Evolutionary conservation across 2,797 vertebrate species (phyloP), one percentile per base, ranked within the genome.

Genomic region (Nyctalus aviator): DNA sequence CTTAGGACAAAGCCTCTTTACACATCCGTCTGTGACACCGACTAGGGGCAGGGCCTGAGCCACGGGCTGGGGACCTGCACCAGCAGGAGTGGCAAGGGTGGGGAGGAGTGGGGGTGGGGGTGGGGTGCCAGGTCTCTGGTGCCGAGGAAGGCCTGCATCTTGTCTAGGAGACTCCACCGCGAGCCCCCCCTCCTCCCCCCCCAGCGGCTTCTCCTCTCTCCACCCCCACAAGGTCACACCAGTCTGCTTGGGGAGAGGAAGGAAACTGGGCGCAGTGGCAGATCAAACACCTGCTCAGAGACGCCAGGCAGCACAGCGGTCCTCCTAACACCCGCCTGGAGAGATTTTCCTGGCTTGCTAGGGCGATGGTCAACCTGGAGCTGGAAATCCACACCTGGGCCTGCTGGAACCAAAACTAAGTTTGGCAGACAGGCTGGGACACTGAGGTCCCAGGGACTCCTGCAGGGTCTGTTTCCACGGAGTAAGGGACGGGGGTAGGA

Each of bases 1-100:
- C 57, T 94, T 44, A 84, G 77, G 72, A 84, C 87, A 93, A 91
- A 90, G 53, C n/a, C 62, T 89, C 37, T 75, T 88, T 41, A 66
- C 57, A 92, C 3, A 27, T 11, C 53, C 59, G 35, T 41, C 73
- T 62, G 62, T 75, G 66, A 57, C 15, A 64, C 23, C 8, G 41
- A 66, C n/a, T 53, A 53, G 64, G 41, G 48, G 66, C 59, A 89
- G 77, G 55, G 55, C 50, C 53, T 62, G 8, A 68, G 71, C 41
- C 4, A 1, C 10, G 35, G 27, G 32, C 62, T 71, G 64, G 53
- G 23, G 83, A 53, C 71, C 13, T 44, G 18, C 13, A 27, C 5
- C 23, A 41, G 41, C 2, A 0, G 23, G 53, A 48, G 5, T 2
- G 3, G 15, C 7, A 15, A 18, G 30, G 6, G 30, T 5, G 4